phyloP scores from a whole-genome alignment of 2,797 vertebrate species.

The Phrynocephalus forsythii region DNA sequence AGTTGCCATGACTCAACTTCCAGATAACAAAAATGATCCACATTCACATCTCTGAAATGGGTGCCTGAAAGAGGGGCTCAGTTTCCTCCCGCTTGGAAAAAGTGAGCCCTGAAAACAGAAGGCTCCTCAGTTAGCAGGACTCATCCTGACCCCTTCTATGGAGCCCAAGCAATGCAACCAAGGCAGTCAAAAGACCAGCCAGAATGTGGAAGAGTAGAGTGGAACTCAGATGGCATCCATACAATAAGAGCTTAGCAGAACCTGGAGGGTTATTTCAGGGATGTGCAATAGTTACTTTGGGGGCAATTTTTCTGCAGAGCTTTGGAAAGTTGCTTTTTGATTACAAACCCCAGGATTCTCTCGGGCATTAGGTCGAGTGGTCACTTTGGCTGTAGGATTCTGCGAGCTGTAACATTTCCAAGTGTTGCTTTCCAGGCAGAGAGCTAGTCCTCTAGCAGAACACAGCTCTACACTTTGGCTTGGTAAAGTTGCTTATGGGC shows the following conservation, averaged over 20 bases:
- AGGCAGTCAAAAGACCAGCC: neutral
- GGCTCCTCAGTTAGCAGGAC: neutral
- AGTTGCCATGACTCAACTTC: no score
- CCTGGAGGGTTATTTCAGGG: no score
- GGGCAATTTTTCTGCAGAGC: no score
- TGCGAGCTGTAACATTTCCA: no score
- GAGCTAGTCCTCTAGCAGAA: neutral
- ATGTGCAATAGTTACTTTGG: no score
- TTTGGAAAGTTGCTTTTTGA: no score
- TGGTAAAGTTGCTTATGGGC: neutral
- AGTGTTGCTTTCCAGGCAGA: neutral
- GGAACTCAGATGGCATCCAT: no score
- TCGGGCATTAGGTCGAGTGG: no score
- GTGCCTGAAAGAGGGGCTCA: no score
- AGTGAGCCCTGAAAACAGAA: neutral
- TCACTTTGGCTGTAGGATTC: no score
- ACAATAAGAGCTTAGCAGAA: neutral
- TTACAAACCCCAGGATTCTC: no score
- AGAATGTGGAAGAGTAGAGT: neutral
- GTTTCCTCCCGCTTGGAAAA: neutral
- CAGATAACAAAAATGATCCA: no score
- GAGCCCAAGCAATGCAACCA: neutral
- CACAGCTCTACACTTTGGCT: neutral
- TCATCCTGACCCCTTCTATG: neutral
- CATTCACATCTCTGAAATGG: neutral